Base-by-base conservation (phyloP, 2,888 invertebrate genomes). In the Caenorhabditis sp. region DNA sequence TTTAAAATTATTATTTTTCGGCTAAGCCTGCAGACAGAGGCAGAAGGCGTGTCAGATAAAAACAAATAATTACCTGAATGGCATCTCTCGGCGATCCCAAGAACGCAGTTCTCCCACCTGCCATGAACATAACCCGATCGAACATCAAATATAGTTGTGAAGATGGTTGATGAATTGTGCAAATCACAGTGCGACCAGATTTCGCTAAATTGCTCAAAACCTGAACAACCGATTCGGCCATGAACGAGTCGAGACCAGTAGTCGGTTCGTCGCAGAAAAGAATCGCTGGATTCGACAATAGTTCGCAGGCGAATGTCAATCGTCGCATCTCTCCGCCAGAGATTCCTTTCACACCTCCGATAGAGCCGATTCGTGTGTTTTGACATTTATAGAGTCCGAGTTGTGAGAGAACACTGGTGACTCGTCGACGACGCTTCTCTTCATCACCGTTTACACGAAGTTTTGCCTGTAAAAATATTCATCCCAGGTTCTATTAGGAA, bases 231-330 rank as follows among this genome's bases (percentile, higher is more conserved):
- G 78, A 78, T 69, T 94, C 93, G 0, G 97, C 97, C 95, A 96
- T 97, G 86, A 93, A 96, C 0, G 96, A 95, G 89, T 97, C 97
- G 67, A 97, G 90, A 1, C 97, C 86, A n/a, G 72, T 79, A 1
- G 97, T 97, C 0, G 97, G 97, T 86, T 97, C 97, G 86, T 97
- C 97, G 88, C 96, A 96, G 88, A 97, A 95, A 91, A 97, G 92
- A 54, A 97, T 90, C 0, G 94, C 93, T 0, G 97, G 97, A 90
- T 97, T 94, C 0, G 95, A 97, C 55, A 86, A 71, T 14, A 86
- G 65, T 58, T 97, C 97, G n/a, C 95, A 93, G 21, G 97, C 97
- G 88, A 99, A 96, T 0, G 96, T 93, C 23, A 87, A 70, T 53
- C 87, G 81, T 23, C 85, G 78, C 37, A 82, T 78, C 69, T 87